These are phyloP conservation scores for Pachycephala philippinensis DNA, from an alignment of 2,113 vertebrate species.

Conservation along the genomic window DNA sequence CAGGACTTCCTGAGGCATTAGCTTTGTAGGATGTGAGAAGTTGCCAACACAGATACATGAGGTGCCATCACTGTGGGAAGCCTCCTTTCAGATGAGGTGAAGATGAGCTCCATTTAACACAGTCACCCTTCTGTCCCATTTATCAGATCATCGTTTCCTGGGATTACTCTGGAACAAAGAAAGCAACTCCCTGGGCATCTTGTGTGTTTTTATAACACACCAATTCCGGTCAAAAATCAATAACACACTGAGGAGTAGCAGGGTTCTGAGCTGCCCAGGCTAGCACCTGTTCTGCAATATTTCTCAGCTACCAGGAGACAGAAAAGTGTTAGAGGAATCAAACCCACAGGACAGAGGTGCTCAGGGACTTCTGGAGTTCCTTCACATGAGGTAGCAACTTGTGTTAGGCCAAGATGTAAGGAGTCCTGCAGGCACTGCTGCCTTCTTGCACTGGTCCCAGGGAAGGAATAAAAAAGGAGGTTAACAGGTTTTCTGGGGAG, in stretches of 20 bases:
- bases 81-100: neutral
- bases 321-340: neutral
- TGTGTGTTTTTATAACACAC: neutral
- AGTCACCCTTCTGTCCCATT: neutral
- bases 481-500: neutral
- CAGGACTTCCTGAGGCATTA: neutral
- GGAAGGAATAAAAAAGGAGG: accelerated
- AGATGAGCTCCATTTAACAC: neutral
- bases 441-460: neutral
- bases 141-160: neutral
- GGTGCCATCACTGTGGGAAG: neutral
- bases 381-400: neutral
- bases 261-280: neutral
- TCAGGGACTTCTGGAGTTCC: neutral
- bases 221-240: neutral
- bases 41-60: neutral
- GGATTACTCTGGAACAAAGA: neutral
- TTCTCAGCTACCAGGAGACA: neutral
- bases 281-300: neutral
- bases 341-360: neutral
- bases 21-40: neutral
- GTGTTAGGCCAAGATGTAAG: neutral
- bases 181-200: neutral
- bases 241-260: neutral
- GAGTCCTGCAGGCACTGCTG: neutral